These are phyloP conservation scores for Pangasius mekongensis DNA, from an alignment of 2,797 vertebrate genomes.

Conservation along the genomic window DNA sequence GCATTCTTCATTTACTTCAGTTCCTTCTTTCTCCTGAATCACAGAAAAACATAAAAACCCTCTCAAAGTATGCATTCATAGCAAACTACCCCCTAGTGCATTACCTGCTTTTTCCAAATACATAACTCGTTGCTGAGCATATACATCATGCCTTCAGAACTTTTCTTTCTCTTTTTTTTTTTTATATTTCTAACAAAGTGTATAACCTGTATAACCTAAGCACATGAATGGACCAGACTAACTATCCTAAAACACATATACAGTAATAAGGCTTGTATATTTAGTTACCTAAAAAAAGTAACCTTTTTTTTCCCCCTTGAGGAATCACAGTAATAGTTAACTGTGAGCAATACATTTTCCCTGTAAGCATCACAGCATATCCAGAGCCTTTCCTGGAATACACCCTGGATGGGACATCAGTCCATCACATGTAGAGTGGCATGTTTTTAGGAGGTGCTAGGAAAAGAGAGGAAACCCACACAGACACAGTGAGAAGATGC, in stretches of 20 bases:
- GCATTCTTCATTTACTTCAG: slow-evolving; percentile 63
- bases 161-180: neutral
- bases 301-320: neutral
- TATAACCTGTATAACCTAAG: neutral
- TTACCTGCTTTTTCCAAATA: slow-evolving; percentile 75
- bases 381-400: neutral
- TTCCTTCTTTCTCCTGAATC: slow-evolving; percentile 68
- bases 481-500: neutral
- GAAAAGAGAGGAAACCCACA: neutral
- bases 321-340: neutral
- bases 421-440: neutral
- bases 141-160: slow-evolving; percentile 56
- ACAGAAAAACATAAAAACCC: slow-evolving; percentile 63
- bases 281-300: too few species aligned
- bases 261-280: neutral
- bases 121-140: slow-evolving; percentile 57
- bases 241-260: neutral
- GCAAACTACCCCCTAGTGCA: slow-evolving; percentile 61
- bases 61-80: slow-evolving; percentile 72
- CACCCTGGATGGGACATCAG: neutral
- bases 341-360: neutral
- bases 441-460: neutral
- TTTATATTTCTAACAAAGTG: neutral
- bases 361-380: neutral
- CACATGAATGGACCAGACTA: neutral